Evolutionary conservation across 2,113 vertebrate genomes (phyloP).

Genomic region (Tricholaema leucomelas): DNA sequence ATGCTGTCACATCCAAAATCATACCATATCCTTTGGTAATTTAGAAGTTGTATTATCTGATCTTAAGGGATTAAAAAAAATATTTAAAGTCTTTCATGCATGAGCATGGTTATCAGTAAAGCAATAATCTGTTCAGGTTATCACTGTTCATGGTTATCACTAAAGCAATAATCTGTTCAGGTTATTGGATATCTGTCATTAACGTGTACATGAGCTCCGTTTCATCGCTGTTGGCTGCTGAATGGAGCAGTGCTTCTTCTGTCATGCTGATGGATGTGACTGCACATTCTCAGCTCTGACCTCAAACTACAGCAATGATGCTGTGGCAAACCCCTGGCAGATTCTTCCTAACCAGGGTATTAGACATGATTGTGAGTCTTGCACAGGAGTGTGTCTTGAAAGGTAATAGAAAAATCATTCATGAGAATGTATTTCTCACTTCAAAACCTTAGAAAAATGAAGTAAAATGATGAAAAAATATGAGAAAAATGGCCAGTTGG

Average conservation of each 20-base stretch:
- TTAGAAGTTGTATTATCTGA: neutral
- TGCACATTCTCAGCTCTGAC: neutral
- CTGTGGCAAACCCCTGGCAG: neutral
- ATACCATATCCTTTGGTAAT: neutral
- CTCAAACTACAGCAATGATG: neutral
- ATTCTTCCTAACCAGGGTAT: neutral
- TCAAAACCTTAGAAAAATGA: neutral
- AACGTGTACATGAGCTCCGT: fast-evolving
- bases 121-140: neutral
- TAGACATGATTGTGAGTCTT: neutral
- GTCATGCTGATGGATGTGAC: neutral
- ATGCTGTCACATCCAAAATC: neutral
- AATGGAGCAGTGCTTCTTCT: neutral
- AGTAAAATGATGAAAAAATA: neutral
- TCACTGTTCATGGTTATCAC: too few relatives aligned
- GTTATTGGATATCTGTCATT: neutral
- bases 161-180: neutral
- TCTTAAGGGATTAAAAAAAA: neutral
- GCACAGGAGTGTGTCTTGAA: neutral
- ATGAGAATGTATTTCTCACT: neutral
- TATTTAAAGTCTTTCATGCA: neutral
- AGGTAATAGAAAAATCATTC: neutral
- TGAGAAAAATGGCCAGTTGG: neutral
- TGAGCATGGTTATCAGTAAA: neutral
- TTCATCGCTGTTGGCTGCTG: neutral